Conservation (phyloP, 2,888 invertebrate species). For the Diadegma fenestrale region DNA sequence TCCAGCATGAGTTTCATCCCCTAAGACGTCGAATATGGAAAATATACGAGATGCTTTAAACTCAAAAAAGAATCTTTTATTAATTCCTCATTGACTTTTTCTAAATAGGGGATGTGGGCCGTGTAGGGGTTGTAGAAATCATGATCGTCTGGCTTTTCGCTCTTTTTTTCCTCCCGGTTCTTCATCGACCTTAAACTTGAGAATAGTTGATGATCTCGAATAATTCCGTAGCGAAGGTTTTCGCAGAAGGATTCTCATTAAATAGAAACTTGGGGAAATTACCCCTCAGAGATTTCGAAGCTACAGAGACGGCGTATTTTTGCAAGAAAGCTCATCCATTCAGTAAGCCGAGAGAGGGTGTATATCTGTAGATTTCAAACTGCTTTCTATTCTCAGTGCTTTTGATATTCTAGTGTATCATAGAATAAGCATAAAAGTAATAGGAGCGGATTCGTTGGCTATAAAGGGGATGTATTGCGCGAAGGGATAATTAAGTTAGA, state of each 20-base stretch:
- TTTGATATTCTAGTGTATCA: slow-evolving; percentile 24
- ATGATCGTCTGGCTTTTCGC: too few species aligned
- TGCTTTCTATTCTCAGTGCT: slow-evolving; percentile 21
- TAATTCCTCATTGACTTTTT: neutral
- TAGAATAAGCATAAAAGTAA: slow-evolving; percentile 35
- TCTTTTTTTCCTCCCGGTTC: neutral
- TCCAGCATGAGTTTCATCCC: neutral
- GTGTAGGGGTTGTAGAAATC: too few species aligned
- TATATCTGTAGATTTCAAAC: neutral
- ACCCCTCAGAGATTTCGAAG: neutral
- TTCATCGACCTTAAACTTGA: neutral
- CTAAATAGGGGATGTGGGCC: too few species aligned
- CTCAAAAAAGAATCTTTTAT: neutral
- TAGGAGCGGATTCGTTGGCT: slow-evolving; percentile 1
- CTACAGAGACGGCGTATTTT: slow-evolving; percentile 6
- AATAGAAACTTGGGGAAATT: slow-evolving; percentile 13
- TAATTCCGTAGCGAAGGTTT: neutral
- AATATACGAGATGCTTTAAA: neutral
- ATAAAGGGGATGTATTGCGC: slow-evolving; percentile 46
- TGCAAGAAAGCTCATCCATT: slow-evolving; percentile 15
- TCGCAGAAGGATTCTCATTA: slow-evolving; percentile 16
- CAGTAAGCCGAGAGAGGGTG: neutral
- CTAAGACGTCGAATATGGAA: neutral
- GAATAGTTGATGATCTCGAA: neutral
- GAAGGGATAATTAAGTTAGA: slow-evolving; percentile 74